Conservation (phyloP, 1,140 invertebrate species). For the Diplogasteroides magnus region DNA sequence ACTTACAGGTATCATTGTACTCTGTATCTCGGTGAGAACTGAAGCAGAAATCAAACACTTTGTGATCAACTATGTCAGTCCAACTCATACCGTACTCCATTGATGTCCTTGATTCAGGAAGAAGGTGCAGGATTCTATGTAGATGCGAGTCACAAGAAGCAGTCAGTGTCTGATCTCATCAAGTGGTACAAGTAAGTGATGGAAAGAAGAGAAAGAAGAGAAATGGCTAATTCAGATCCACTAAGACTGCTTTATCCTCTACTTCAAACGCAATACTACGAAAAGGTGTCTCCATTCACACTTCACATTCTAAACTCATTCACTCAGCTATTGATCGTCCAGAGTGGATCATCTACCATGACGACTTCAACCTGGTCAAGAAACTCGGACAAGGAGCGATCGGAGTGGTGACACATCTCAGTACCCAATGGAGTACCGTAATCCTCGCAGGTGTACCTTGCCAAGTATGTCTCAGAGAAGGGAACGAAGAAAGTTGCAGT, state of each 20-base stretch:
- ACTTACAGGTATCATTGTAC: conserved; percentile 22
- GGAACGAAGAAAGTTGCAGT: conserved; percentile 18
- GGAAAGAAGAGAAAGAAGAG: too few relatives aligned
- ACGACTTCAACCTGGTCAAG: conserved; percentile 35
- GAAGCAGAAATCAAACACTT: too few relatives aligned
- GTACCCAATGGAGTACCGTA: too few relatives aligned
- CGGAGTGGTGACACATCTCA: too few relatives aligned
- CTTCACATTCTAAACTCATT: too few relatives aligned
- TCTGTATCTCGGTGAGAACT: conserved; percentile 20
- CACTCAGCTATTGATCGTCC: conserved; percentile 36
- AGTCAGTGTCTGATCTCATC: conserved; percentile 23
- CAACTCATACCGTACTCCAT: too few relatives aligned
- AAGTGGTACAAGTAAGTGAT: conserved; percentile 23
- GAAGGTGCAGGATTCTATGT: conserved; percentile 34
- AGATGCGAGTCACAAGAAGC: conserved; percentile 24
- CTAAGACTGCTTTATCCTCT: conserved; percentile 13
- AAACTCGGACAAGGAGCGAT: conserved; percentile 43
- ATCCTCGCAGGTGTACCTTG: conserved; percentile 30
- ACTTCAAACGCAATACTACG: conserved; percentile 14
- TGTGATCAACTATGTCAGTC: conserved; percentile 21
- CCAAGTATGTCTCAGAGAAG: too few relatives aligned
- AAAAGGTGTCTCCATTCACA: too few relatives aligned
- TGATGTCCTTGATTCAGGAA: too few relatives aligned
- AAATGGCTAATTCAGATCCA: conserved; percentile 15
- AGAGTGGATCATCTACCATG: conserved; percentile 42